These are phyloP conservation scores for Allolobophora icterica DNA, from an alignment of 2,888 invertebrate species.

Conservation along the genomic window DNA sequence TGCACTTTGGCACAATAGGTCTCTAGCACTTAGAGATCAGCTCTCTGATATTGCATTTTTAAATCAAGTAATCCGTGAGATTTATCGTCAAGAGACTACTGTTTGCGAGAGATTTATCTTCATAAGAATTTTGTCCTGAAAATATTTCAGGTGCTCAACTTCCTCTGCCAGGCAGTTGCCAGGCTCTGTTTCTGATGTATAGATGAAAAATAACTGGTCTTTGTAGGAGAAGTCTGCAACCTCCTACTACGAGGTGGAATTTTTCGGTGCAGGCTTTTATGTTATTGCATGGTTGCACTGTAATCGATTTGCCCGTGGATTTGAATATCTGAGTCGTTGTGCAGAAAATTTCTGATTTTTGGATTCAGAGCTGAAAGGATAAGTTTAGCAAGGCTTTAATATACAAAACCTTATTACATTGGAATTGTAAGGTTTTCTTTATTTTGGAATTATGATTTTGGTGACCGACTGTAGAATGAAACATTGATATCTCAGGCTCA, in stretches of 20 bases:
- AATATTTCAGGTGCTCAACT: background rate
- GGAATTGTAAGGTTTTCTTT: background rate
- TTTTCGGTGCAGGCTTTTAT: background rate
- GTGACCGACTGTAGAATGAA: background rate
- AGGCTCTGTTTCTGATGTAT: background rate
- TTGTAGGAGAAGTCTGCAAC: background rate
- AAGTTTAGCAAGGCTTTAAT: background rate
- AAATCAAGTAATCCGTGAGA: background rate
- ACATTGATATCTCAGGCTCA: background rate
- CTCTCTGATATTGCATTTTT: constrained; percentile 14
- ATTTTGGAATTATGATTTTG: background rate
- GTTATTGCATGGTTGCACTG: background rate
- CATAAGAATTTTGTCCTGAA: background rate
- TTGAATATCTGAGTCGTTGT: background rate
- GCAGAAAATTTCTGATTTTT: background rate
- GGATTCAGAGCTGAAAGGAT: background rate
- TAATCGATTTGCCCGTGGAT: background rate
- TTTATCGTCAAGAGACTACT: background rate
- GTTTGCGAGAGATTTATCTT: background rate
- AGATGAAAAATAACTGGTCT: background rate
- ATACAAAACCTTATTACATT: background rate
- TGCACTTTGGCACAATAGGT: background rate
- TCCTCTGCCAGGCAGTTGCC: background rate
- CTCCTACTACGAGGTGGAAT: background rate
- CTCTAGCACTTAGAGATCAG: constrained; percentile 10